Evolutionary conservation across 2,797 vertebrate species (phyloP).

Genomic region (Alca torda): DNA sequence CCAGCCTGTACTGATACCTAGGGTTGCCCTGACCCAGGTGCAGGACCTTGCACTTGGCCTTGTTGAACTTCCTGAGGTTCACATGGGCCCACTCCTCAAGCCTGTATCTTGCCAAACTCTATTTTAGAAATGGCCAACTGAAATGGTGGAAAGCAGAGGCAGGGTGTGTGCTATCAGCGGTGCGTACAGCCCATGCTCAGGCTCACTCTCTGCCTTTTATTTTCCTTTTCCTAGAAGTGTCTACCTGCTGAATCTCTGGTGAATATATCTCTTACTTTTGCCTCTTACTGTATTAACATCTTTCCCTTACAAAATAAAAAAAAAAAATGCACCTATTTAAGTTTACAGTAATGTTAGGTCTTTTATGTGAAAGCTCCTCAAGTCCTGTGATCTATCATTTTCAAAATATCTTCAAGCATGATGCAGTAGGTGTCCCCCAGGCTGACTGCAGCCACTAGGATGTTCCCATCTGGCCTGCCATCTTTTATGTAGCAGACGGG

Average conservation of each 20-base stretch:
- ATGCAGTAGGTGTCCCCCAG: neutral
- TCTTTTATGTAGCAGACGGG: slow-evolving; percentile 7
- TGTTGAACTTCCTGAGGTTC: neutral
- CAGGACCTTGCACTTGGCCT: neutral
- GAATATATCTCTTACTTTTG: neutral
- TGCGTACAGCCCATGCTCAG: neutral
- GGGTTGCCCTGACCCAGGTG: neutral
- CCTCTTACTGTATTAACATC: neutral
- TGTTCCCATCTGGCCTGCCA: slow-evolving; percentile 27
- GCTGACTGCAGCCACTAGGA: neutral
- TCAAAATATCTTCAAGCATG: neutral
- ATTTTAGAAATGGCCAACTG: neutral
- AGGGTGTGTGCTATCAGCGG: neutral
- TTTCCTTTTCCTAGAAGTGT: neutral
- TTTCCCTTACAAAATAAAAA: neutral
- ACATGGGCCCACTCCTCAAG: neutral
- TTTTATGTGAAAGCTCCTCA: neutral
- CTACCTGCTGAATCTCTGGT: neutral
- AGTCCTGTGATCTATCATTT: neutral
- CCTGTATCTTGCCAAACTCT: neutral
- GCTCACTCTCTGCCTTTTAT: neutral
- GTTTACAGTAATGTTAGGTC: neutral
- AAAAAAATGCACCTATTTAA: neutral
- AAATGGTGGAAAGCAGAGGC: neutral
- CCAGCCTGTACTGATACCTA: neutral